Conservation (phyloP, 2,797 vertebrate genomes). For the Alectoris magna region DNA sequence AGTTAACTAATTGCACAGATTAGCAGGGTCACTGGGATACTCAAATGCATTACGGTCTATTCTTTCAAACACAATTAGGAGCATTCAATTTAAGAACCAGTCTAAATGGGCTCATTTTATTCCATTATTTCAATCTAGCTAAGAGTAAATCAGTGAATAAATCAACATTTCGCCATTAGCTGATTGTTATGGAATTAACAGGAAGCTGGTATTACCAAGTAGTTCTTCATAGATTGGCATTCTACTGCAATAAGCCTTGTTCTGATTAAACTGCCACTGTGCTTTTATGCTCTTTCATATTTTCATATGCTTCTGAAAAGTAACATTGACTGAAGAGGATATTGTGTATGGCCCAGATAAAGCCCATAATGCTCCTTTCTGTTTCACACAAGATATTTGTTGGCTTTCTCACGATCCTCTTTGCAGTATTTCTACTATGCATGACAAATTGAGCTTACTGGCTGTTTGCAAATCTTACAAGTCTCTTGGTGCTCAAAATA, state of each 20-base stretch:
- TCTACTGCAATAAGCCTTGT: neutral
- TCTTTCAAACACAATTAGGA: constrained; percentile 65
- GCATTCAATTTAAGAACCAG: constrained; percentile 62
- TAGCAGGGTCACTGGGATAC: constrained; percentile 37
- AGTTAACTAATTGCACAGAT: constrained; percentile 63
- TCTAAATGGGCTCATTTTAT: constrained; percentile 63
- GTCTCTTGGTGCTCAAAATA: neutral
- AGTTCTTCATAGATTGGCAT: constrained; percentile 16
- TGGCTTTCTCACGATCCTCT: neutral
- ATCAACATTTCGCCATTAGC: constrained; percentile 70
- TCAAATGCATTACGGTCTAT: constrained; percentile 49
- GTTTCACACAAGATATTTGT: neutral
- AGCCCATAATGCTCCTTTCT: neutral
- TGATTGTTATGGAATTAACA: constrained; percentile 67
- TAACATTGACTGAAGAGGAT: neutral
- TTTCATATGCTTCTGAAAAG: neutral
- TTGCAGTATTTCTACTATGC: neutral
- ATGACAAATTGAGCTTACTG: neutral
- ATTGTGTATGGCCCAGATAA: neutral
- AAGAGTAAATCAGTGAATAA: constrained; percentile 71
- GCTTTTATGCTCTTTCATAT: neutral
- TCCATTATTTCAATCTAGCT: constrained; percentile 69
- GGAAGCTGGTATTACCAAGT: constrained; percentile 51
- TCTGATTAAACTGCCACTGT: constrained; percentile 3
- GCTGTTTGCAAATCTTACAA: neutral